Base-by-base conservation (phyloP, 2,113 vertebrate species). In the Cheirogaleus medius region DNA sequence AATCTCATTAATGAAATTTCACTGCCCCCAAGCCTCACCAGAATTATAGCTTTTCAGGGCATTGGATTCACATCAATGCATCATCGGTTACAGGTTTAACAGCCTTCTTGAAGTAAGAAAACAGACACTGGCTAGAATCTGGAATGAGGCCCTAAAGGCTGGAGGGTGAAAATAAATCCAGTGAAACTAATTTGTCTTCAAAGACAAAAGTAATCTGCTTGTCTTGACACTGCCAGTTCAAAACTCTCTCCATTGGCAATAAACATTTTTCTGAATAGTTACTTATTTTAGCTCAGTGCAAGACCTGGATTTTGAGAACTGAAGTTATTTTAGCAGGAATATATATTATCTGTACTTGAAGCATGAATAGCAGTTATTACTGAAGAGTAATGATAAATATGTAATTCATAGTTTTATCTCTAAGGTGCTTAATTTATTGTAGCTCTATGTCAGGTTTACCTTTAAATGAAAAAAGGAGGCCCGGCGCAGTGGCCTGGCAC, bases 271-370 rank as follows among this genome's bases (percentile, higher is more conserved):
- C 42, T 92, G 64, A 96, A 84, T 23, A 82, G 68, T 32, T 71
- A 93, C 66, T 96, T 85, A 93, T 32, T 92, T 76, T 90, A 82
- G 60, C 23, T 84, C 42, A 74, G 54, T 69, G 29, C 34, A 96
- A 92, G 32, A 77, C 49, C 39, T 83, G 11, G 21, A 82, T 49
- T 94, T 95, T 94, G 81, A 87, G 90, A 94, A 90, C 44, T 64
- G 11, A 58, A 87, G 54, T 91, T 49, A 81, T 92, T 97, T 95
- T 44, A 92, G 47, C 23, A 85, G 42, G 42, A 80, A 84, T 39
- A 74, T 27, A 56, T 42, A 80, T n/a, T 78, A 63, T 42, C 42
- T 21, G 63, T 85, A 66, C 9, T 47, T 69, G 29, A 89, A 84
- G 63, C 47, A 87, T 88, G 49, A 64, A 66, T 1, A 66, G 54